Evolutionary conservation across 2,113 vertebrate genomes (phyloP).

Genomic region (Rhinolophus sinicus): DNA sequence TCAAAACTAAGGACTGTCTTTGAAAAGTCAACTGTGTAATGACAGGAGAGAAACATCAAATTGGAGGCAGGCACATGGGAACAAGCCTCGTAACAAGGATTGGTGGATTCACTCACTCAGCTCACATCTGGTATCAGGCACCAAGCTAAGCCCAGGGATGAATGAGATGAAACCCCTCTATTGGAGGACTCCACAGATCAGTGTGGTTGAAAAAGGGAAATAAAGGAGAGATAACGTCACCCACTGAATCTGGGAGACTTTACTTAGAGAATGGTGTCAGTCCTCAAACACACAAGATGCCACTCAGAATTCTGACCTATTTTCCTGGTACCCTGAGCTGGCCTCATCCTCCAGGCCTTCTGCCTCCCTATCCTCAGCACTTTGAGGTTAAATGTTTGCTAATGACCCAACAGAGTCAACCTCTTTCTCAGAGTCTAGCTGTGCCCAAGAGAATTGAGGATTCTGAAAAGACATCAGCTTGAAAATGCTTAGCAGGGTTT

Average conservation of each 20-base stretch:
- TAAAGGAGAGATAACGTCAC: neutral
- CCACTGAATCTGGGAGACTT: neutral
- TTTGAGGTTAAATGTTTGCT: conserved; percentile 2
- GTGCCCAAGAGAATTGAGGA: neutral
- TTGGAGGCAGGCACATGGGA: neutral
- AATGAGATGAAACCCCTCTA: neutral
- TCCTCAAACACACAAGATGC: neutral
- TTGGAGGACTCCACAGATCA: neutral
- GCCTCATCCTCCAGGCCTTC: neutral
- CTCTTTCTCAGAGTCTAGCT: neutral
- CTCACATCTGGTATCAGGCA: neutral
- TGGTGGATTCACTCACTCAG: neutral
- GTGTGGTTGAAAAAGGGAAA: neutral
- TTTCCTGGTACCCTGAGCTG: neutral
- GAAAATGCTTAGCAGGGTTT: neutral
- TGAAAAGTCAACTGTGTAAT: neutral
- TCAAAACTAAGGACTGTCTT: neutral
- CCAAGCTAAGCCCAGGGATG: neutral
- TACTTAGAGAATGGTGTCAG: neutral
- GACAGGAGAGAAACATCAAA: neutral
- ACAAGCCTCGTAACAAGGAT: fast-evolving
- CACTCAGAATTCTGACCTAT: neutral
- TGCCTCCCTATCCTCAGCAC: neutral
- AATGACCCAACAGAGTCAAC: neutral
- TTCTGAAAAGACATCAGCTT: neutral